phyloP scores from a whole-genome alignment of 2,113 vertebrate genomes.

The Archocentrus centrarchus region DNA sequence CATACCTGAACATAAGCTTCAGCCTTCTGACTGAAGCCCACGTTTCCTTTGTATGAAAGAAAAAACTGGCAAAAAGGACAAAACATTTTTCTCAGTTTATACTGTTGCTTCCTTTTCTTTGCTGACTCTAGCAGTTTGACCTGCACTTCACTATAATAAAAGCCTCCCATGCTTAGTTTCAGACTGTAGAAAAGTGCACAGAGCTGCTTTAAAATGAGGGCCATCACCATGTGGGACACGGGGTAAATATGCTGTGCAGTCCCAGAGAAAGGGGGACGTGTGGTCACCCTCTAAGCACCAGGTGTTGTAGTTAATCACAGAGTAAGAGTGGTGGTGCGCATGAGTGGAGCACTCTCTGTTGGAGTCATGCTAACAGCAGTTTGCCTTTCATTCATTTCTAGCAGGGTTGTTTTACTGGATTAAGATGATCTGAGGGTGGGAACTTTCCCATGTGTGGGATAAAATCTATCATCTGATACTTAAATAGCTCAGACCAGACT shows the following conservation, averaged over 20 bases:
- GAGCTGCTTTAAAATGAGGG: not conserved
- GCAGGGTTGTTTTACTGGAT: not conserved
- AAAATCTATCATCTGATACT: not conserved
- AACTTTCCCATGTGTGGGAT: not conserved
- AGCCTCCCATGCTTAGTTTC: not conserved
- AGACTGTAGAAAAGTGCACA: not conserved
- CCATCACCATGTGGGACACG: not conserved
- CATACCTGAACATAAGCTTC: too few species aligned
- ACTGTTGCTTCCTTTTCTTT: not conserved
- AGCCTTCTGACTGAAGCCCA: too few species aligned
- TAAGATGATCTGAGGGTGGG: not conserved
- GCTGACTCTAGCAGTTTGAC: rapidly evolving
- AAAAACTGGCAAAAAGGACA: too few species aligned
- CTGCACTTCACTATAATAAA: not conserved
- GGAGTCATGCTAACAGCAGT: not conserved
- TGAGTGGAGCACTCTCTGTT: not conserved
- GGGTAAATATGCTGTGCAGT: not conserved
- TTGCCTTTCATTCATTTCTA: not conserved
- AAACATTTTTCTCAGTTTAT: not conserved
- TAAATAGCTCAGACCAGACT: not conserved
- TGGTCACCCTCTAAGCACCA: not conserved
- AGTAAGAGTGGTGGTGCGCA: not conserved
- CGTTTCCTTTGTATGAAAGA: not conserved
- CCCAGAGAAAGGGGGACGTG: not conserved
- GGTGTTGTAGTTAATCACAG: not conserved